Evolutionary conservation across 2,888 invertebrate genomes (phyloP).

Genomic region (Leucophora obtusa): DNA sequence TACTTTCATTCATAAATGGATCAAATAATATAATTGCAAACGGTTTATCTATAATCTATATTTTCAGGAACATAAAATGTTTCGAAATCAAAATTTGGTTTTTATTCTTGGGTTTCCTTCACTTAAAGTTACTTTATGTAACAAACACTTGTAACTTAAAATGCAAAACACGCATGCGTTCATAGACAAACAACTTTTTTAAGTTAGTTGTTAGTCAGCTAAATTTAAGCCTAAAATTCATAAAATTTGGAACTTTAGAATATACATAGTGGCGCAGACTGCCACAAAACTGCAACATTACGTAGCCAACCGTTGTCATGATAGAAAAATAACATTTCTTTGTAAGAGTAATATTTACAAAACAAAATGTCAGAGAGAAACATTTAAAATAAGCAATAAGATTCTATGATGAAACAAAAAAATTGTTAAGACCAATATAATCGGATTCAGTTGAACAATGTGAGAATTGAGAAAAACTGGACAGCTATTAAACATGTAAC

Average conservation of each 20-base stretch:
- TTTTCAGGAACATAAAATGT: background rate
- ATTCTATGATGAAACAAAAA: too few relatives aligned
- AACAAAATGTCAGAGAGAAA: background rate
- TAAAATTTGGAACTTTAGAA: conserved; percentile 63
- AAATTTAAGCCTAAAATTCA: conserved; percentile 42
- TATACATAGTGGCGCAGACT: background rate
- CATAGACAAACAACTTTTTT: conserved; percentile 31
- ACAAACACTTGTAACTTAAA: conserved; percentile 20
- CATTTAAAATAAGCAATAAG: background rate
- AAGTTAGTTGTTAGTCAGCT: conserved; percentile 6
- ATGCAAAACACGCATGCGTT: conserved; percentile 50
- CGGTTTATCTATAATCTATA: too few relatives aligned
- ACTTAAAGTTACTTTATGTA: background rate
- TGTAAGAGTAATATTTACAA: background rate
- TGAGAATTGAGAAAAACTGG: too few relatives aligned
- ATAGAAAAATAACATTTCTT: background rate
- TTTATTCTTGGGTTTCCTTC: conserved; percentile 19
- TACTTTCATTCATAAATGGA: background rate
- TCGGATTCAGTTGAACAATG: too few relatives aligned
- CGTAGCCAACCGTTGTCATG: too few relatives aligned
- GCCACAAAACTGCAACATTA: background rate
- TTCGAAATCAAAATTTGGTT: background rate
- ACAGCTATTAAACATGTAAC: too few relatives aligned
- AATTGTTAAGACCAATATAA: too few relatives aligned
- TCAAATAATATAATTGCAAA: too few relatives aligned